Evolutionary conservation across 2,113 vertebrate species (phyloP).

Genomic region (Phodopus roborovskii): DNA sequence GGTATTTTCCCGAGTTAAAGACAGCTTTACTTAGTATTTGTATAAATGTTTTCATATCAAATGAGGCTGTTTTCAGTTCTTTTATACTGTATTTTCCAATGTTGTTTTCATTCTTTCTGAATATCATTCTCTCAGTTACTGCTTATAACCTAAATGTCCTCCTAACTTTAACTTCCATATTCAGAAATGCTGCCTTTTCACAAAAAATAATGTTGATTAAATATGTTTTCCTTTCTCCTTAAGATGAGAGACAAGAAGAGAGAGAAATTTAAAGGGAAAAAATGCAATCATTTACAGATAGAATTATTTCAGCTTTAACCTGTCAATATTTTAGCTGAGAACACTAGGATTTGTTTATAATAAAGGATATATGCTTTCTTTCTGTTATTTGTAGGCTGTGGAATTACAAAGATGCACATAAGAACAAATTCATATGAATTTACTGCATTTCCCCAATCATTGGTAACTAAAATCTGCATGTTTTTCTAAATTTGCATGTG

Average conservation of each 20-base stretch:
- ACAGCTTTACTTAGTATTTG: background rate
- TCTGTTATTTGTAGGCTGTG: background rate
- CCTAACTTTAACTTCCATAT: background rate
- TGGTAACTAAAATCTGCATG: background rate
- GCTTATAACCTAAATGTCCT: background rate
- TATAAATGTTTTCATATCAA: background rate
- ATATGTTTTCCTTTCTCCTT: background rate
- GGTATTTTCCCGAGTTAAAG: background rate
- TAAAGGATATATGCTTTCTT: background rate
- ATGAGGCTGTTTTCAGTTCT: background rate
- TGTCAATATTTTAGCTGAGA: slow-evolving; percentile 9
- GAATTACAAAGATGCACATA: background rate
- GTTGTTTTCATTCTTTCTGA: background rate
- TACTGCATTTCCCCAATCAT: background rate
- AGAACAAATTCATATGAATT: background rate
- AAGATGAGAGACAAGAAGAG: background rate
- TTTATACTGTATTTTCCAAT: slow-evolving; percentile 9
- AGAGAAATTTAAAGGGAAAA: background rate
- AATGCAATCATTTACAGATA: background rate
- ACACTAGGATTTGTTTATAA: background rate
- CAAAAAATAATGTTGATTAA: slow-evolving; percentile 25
- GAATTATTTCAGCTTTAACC: background rate
- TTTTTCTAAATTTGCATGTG: slow-evolving; percentile 1
- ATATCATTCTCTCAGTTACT: background rate
- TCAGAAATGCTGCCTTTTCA: background rate